Evolutionary conservation across 2,113 vertebrate species (phyloP).

Genomic region (Ammodytes marinus): DNA sequence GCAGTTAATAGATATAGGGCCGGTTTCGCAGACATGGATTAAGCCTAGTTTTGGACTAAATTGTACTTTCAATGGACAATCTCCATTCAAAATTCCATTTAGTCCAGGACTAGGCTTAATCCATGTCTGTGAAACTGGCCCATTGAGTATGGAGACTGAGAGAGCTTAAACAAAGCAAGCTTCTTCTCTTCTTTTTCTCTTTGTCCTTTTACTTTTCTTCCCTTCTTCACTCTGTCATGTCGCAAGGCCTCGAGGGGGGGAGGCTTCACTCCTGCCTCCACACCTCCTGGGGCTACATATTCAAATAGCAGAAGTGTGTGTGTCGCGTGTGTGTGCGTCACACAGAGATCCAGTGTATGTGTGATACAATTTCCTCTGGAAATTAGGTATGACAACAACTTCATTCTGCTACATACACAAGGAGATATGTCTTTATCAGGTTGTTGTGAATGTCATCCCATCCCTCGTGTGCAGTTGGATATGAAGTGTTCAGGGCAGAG

Average conservation of each 20-base stretch:
- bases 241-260: background rate
- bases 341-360: background rate
- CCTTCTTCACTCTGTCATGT: conserved; percentile 12
- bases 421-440: background rate
- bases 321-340: background rate
- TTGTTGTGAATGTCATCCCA: background rate
- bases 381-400: background rate
- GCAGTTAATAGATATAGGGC: too few species aligned
- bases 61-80: too few species aligned
- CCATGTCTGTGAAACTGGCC: too few species aligned
- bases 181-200: background rate
- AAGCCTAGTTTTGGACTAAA: too few species aligned
- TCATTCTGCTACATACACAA: background rate
- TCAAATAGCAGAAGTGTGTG: background rate
- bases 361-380: background rate
- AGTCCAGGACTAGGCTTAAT: too few species aligned
- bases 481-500: background rate
- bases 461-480: background rate
- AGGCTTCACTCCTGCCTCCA: background rate
- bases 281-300: background rate
- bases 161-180: background rate
- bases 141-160: background rate
- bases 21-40: too few species aligned
- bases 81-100: too few species aligned
- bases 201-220: background rate